Evolutionary conservation across 2,888 invertebrate species (phyloP).

Genomic region (Physocephala rufipes): DNA sequence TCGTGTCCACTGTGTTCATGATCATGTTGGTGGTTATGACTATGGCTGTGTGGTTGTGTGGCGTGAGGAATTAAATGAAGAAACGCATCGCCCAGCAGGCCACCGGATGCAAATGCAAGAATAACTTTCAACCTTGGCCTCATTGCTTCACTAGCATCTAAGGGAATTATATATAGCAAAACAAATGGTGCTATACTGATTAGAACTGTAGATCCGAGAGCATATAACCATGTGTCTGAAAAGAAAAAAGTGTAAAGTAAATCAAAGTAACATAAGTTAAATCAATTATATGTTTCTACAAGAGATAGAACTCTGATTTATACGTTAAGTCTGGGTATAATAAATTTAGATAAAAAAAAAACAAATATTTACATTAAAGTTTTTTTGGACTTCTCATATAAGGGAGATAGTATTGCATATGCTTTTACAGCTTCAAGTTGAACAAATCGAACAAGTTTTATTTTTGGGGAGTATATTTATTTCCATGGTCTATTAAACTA

Average conservation of each 20-base stretch:
- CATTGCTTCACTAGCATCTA: constrained; percentile 85
- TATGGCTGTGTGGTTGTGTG: constrained; percentile 68
- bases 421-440: too few species aligned
- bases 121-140: constrained; percentile 89
- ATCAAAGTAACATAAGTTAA: constrained; percentile 36
- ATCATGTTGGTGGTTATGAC: constrained; percentile 45
- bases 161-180: constrained; percentile 90
- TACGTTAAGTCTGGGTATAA: too few species aligned
- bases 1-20: constrained; percentile 73
- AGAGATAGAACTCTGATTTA: too few species aligned
- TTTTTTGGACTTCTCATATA: too few species aligned
- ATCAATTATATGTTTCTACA: too few species aligned
- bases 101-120: constrained; percentile 93
- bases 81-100: constrained; percentile 97
- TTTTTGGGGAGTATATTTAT: too few species aligned
- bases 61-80: constrained; percentile 99
- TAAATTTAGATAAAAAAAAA: too few species aligned
- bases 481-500: too few species aligned
- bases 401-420: too few species aligned
- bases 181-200: constrained; percentile 96
- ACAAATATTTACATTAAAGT: too few species aligned
- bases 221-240: constrained; percentile 76
- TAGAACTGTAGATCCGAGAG: constrained; percentile 88
- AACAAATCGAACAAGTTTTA: too few species aligned
- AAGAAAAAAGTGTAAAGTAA: constrained; percentile 60